phyloP scores from a whole-genome alignment of 2,888 invertebrate genomes.

The Sepiola atlantica region DNA sequence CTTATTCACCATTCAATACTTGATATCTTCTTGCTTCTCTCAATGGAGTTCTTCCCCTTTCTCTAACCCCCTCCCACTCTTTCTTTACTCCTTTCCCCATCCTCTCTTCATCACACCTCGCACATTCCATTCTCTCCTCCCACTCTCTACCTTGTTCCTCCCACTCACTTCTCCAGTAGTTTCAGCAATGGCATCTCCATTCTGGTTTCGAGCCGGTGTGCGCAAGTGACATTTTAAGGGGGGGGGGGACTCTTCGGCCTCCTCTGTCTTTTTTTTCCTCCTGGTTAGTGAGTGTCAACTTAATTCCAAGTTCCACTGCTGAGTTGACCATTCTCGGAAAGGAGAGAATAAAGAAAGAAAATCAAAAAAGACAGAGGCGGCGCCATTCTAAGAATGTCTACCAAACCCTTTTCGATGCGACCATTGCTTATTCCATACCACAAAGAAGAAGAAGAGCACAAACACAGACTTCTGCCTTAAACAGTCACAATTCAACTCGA shows the following conservation, averaged over 20 bases:
- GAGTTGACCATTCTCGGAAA: not conserved
- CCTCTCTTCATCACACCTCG: not conserved
- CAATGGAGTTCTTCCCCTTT: not conserved
- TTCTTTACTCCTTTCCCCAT: not conserved
- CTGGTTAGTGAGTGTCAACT: conserved; percentile 4
- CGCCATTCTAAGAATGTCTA: not conserved
- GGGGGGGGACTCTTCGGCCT: not conserved
- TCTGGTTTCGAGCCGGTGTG: not conserved
- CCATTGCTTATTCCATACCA: not conserved
- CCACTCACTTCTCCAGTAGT: conserved; percentile 32
- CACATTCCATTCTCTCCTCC: not conserved
- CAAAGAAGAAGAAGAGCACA: not conserved
- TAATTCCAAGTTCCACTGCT: not conserved
- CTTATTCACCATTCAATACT: not conserved
- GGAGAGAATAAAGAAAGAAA: not conserved
- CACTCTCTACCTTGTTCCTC: not conserved
- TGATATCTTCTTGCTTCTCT: not conserved
- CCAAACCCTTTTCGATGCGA: not conserved
- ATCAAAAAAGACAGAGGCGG: not conserved
- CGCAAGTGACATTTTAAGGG: not conserved
- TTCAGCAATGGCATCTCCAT: conserved; percentile 32
- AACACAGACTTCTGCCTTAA: conserved; percentile 8
- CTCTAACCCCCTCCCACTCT: not conserved
- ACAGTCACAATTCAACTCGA: not conserved
- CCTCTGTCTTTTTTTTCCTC: not conserved